These are phyloP conservation scores for Oxytorus armatus DNA, from an alignment of 2,888 invertebrate species.

Conservation along the genomic window DNA sequence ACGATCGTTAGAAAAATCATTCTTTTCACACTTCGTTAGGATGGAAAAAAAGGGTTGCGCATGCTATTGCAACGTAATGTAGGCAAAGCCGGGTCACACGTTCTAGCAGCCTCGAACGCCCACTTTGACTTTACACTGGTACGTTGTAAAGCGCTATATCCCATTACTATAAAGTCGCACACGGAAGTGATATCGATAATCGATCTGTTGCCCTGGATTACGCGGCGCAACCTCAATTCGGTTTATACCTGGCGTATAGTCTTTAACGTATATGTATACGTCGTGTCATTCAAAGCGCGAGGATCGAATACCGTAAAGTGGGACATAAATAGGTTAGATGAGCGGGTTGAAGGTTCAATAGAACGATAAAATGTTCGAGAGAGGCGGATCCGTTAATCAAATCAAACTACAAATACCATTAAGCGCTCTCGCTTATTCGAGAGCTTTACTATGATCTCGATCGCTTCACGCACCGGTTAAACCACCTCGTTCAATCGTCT, in stretches of 20 bases:
- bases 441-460: constrained; percentile 54
- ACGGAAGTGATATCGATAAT: constrained; percentile 50
- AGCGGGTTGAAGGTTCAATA: constrained; percentile 14
- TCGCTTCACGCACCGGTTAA: constrained; percentile 22
- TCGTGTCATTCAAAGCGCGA: constrained; percentile 40
- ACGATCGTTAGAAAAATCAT: no score
- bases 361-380: constrained; percentile 13
- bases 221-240: constrained; percentile 51
- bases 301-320: constrained; percentile 18
- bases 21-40: background rate
- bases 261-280: background rate
- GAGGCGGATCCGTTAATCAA: constrained; percentile 44
- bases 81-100: constrained; percentile 29
- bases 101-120: constrained; percentile 23
- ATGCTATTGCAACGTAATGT: background rate
- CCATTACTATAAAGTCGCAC: constrained; percentile 35
- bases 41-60: background rate
- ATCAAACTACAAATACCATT: constrained; percentile 64
- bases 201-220: constrained; percentile 61
- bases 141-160: constrained; percentile 3
- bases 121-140: constrained; percentile 1
- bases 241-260: background rate
- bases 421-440: constrained; percentile 39
- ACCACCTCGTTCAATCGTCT: background rate
- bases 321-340: constrained; percentile 27